Conservation (phyloP, 1,140 invertebrate genomes). For the Scaptomyza montana region DNA sequence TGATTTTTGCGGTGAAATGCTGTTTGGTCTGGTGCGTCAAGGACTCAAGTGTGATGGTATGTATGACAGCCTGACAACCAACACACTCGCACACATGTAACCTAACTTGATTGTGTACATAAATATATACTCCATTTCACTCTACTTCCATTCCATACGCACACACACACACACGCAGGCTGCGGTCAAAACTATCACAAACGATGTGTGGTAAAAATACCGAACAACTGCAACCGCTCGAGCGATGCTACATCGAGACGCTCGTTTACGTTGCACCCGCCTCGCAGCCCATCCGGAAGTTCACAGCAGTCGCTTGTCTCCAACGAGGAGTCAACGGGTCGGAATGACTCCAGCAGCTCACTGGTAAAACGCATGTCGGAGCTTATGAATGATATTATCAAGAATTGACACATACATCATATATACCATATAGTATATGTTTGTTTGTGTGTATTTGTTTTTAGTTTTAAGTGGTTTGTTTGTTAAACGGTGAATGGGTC, state of each 20-base stretch:
- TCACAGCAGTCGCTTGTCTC: conserved; percentile 83
- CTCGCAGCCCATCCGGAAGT: conserved; percentile 88
- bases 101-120: not conserved
- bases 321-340: conserved; percentile 70
- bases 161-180: conserved; percentile 85
- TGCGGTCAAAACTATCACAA: conserved; percentile 99
- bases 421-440: not conserved
- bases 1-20: conserved; percentile 99
- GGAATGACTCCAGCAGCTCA: conserved; percentile 85
- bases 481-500: conserved; percentile 44
- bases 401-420: conserved; percentile 53
- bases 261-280: conserved; percentile 86
- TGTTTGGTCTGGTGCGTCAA: conserved; percentile 98
- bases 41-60: conserved; percentile 99
- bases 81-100: conserved; percentile 2
- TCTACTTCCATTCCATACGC: not conserved
- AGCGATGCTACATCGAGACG: conserved; percentile 80
- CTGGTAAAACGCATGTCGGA: conserved; percentile 84
- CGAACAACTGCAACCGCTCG: conserved; percentile 94
- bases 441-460: not conserved
- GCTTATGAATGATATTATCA: conserved; percentile 84
- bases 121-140: conserved; percentile 6
- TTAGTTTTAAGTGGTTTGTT: not conserved
- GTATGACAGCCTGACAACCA: conserved; percentile 35
- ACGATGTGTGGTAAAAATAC: conserved; percentile 98